These are phyloP conservation scores for Latrodectus hesperus DNA, from an alignment of 2,888 invertebrate species.

Conservation along the genomic window DNA sequence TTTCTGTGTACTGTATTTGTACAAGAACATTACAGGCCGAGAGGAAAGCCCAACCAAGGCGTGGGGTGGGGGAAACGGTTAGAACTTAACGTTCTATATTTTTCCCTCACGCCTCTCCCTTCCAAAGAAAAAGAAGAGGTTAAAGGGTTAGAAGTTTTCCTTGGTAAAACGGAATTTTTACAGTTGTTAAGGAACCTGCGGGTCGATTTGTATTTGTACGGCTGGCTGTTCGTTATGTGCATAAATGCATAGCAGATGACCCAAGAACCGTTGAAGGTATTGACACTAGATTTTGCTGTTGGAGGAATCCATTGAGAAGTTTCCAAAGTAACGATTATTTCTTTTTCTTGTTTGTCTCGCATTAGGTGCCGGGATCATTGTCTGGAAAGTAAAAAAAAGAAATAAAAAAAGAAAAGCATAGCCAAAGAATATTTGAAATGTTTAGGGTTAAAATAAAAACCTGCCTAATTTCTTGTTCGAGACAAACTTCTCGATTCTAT, in stretches of 20 bases:
- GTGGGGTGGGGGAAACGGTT: conserved; percentile 36
- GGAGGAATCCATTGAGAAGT: conserved; percentile 61
- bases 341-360: conserved; percentile 49
- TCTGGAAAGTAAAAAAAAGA: conserved; percentile 33
- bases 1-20: conserved; percentile 70
- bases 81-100: conserved; percentile 48
- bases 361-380: conserved; percentile 55
- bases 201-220: conserved; percentile 66
- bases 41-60: conserved; percentile 19
- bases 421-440: not conserved
- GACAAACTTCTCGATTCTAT: conserved; percentile 6
- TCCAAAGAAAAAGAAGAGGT: conserved; percentile 25
- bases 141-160: conserved; percentile 63
- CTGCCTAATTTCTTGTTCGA: conserved; percentile 34
- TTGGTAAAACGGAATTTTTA: conserved; percentile 63
- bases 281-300: conserved; percentile 51
- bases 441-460: conserved; percentile 38
- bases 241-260: conserved; percentile 68
- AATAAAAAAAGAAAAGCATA: conserved; percentile 4
- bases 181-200: conserved; percentile 37
- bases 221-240: conserved; percentile 46
- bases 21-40: conserved; percentile 63
- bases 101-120: conserved; percentile 5
- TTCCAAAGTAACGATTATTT: conserved; percentile 68
- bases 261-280: conserved; percentile 53